Base-by-base conservation (phyloP, 2,888 invertebrate genomes). In the Microplitis manilae region DNA sequence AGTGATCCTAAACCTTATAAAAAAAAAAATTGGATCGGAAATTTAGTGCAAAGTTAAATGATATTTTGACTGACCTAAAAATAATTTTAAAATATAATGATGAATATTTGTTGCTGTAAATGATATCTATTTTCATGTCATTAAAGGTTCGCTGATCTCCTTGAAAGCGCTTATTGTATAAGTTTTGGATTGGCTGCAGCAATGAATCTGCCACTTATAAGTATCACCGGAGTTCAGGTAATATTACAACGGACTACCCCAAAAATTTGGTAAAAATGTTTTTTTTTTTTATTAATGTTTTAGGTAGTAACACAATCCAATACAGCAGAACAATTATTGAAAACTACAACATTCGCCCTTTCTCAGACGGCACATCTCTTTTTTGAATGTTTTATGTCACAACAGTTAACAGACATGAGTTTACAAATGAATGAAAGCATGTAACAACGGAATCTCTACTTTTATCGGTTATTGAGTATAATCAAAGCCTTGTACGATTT, bases 331-430 rank as follows among this genome's bases (percentile, higher is more conserved):
- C 0, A 72, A 6, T 17, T 1, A 6, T 9, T 72, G n/a, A 72
- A 62, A 62, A 15, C 39, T 40, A 4, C 8, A 6, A 17, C 50
- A 30, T 13, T 9, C 8, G 0, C 61, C 5, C 1, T 50, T 39
- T 5, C n/a, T 20, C 39, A 39, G n/a, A 20, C 20, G 4, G 6
- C 68, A 5, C 64, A 76, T 17, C 72, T 76, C 8, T 50, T 68
- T 8, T 68, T 72, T 59, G 59, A 68, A 39, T 75, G 72, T 68
- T 76, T 40, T 15, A 61, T 71, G 17, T 71, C 76, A 6, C 76
- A 78, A n/a, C 7, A 69, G 41, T 62, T 78, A 50, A 76, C 70
- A 40, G 72, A 78, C 67, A 13, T 13, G 9, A 76, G 78, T 65
- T 39, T 13, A 40, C 17, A 30, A 40, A 68, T 38, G 62, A 6